Evolutionary conservation across 2,797 vertebrate species (phyloP), one percentile per base, ranked within the genome.

Genomic region (Leptoclinus maculatus): DNA sequence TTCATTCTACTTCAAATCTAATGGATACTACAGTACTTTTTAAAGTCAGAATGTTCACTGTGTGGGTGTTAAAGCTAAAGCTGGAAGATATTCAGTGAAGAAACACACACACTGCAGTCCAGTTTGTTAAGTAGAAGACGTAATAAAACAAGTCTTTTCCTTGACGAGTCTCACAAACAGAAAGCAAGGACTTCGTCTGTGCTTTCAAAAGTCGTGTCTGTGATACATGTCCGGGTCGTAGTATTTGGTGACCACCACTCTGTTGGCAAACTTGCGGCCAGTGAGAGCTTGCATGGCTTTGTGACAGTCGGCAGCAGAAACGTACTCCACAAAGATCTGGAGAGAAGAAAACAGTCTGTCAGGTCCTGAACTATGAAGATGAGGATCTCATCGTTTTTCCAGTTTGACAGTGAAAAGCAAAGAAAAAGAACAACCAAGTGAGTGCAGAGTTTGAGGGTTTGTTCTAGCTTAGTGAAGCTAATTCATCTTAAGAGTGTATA

Each of bases 191-290:
- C 63, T 1, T 43, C 19, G 9, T 71, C 75, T 81, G 71, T 79
- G 74, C 78, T 70, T 70, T 94, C 86, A 96, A 58, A 96, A 96
- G 86, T 95, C 94, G 54, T 94, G 95, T 90, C 93, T 91, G 88
- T 96, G 95, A 53, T 95, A 95, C 94, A 95, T 91, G 74, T 96
- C 94, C 1, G 93, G 94, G 49, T 95, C 93, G 27, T 94, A 96
- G 91, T 95, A 96, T 81, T 96, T 95, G 83, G 95, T 96, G 77
- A 96, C 95, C 51, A 96, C 95, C 83, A 96, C 94, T 76, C 94
- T 89, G 91, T 96, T 96, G 80, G 95, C 94, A 54, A 96, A 96
- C 90, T 96, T 95, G 53, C 95, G 93, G 34, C 95, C 95, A 2
- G 94, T 96, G 77, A 95, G 91, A 3, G 95, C 94, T 58, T 95